Conservation (phyloP, 1,140 invertebrate species). For the Heliconius eleuchia region DNA sequence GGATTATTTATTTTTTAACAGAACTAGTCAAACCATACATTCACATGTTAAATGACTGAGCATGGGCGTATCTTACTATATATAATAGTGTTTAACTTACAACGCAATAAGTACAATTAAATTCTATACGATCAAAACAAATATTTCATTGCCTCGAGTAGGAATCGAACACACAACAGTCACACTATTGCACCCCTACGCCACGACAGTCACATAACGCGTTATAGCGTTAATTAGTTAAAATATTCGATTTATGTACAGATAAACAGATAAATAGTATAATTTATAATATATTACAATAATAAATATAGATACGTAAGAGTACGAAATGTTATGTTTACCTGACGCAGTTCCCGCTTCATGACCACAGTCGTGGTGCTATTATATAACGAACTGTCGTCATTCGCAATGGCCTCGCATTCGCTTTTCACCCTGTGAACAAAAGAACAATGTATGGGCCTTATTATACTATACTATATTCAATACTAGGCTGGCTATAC, state of each 20-base stretch:
- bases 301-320: no score
- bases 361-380: conserved; percentile 47
- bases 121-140: not conserved
- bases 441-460: conserved; percentile 42
- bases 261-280: no score
- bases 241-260: no score
- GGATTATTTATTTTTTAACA: no score
- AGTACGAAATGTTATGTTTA: conserved; percentile 37
- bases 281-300: no score
- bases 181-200: no score
- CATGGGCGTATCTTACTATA: not conserved
- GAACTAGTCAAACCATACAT: not conserved
- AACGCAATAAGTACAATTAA: not conserved
- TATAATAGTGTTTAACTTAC: not conserved
- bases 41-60: not conserved
- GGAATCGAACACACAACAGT: no score
- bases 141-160: not conserved
- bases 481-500: not conserved
- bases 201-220: no score
- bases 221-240: no score
- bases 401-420: conserved; percentile 69
- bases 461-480: conserved; percentile 11
- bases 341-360: conserved; percentile 60
- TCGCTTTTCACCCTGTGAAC: conserved; percentile 71
- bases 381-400: conserved; percentile 62